These are phyloP conservation scores for Tor tambroides DNA, from an alignment of 2,113 vertebrate genomes.

Conservation along the genomic window DNA sequence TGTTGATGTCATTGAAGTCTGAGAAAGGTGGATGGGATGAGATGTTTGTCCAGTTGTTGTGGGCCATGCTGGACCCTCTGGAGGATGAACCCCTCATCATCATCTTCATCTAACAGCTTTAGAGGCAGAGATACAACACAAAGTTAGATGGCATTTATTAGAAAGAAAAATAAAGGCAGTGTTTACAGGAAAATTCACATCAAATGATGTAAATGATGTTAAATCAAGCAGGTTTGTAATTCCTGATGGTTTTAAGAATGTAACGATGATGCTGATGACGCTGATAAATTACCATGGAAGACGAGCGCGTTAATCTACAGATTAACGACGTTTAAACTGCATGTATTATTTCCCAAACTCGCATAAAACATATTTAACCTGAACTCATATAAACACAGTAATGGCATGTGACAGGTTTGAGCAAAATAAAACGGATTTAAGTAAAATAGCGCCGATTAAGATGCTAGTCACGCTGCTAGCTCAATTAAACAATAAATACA, in stretches of 20 bases:
- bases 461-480: background rate
- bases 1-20: conserved; percentile 7
- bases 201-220: background rate
- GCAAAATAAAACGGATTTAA: background rate
- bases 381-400: too few species aligned
- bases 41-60: conserved; percentile 10
- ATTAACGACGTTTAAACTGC: background rate
- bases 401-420: background rate
- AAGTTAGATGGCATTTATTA: background rate
- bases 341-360: background rate
- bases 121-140: background rate
- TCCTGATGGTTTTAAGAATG: background rate
- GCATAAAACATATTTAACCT: background rate
- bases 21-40: background rate
- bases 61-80: conserved; percentile 33
- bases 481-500: background rate
- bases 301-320: too few species aligned
- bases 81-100: background rate
- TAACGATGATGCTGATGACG: too few species aligned
- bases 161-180: too few species aligned
- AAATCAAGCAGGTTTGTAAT: background rate
- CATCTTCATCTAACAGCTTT: conserved; percentile 28
- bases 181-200: background rate
- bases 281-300: too few species aligned
- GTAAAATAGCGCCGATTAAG: background rate